phyloP scores from a whole-genome alignment of 2,888 invertebrate genomes.

The Amphiduros pacificus region DNA sequence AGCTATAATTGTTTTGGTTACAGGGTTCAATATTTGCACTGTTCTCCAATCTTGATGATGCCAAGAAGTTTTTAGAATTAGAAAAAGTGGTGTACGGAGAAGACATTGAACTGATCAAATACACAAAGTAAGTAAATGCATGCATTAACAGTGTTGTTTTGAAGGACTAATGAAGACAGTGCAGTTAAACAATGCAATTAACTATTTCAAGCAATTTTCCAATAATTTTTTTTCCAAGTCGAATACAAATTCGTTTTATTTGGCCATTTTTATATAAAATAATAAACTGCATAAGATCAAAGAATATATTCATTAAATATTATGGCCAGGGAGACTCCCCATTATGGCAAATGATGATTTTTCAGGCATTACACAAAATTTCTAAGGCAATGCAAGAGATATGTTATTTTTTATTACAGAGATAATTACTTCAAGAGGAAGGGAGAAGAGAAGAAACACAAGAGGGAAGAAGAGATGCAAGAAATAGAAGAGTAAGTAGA shows the following conservation, averaged over 20 bases:
- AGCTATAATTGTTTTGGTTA: slow-evolving; percentile 4
- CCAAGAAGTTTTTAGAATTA: slow-evolving; percentile 75
- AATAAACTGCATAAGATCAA: too few species aligned
- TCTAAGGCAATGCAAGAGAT: not conserved
- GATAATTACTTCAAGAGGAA: slow-evolving; percentile 61
- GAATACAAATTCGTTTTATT: too few species aligned
- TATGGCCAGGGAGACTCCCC: too few species aligned
- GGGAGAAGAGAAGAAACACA: slow-evolving; percentile 61
- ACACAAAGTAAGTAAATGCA: slow-evolving; percentile 42
- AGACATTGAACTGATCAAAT: slow-evolving; percentile 46
- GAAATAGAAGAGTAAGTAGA: slow-evolving; percentile 49
- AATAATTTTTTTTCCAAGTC: too few species aligned
- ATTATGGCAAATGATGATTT: too few species aligned
- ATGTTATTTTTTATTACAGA: slow-evolving; percentile 32
- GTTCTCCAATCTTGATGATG: slow-evolving; percentile 79
- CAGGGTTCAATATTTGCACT: slow-evolving; percentile 90
- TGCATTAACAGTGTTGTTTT: too few species aligned
- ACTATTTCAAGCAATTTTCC: too few species aligned
- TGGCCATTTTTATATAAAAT: too few species aligned
- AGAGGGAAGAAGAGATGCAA: slow-evolving; percentile 43
- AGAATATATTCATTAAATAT: too few species aligned
- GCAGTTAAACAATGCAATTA: too few species aligned
- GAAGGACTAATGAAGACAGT: too few species aligned
- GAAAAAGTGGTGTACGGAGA: slow-evolving; percentile 69
- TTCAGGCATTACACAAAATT: not conserved